phyloP scores from a whole-genome alignment of 2,888 invertebrate genomes.

The Hylaea fasciaria region DNA sequence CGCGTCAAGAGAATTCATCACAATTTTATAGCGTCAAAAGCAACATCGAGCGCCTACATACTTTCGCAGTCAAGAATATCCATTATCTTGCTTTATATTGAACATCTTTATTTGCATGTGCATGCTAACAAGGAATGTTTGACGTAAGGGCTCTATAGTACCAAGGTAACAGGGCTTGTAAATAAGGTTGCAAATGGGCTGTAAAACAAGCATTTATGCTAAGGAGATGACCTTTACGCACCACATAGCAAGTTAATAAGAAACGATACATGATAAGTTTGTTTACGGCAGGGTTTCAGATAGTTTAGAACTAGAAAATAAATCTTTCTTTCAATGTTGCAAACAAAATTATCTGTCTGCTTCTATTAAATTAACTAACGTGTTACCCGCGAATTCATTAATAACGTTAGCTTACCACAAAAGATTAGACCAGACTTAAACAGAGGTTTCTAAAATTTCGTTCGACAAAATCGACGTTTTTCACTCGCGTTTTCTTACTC shows the following conservation, averaged over 20 bases:
- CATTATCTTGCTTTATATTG: slow-evolving; percentile 45
- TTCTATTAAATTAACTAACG: no score
- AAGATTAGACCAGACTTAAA: no score
- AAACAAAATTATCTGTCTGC: no score
- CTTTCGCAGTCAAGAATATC: background rate
- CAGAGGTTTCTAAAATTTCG: no score
- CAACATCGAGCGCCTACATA: background rate
- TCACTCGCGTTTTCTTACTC: no score
- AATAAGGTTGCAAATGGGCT: slow-evolving; percentile 10
- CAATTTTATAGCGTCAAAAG: slow-evolving; percentile 3
- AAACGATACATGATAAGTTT: background rate
- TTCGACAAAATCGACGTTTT: no score
- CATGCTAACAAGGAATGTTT: slow-evolving; percentile 54
- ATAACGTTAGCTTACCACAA: no score
- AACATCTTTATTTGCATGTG: slow-evolving; percentile 59
- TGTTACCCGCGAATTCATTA: no score
- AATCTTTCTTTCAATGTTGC: no score
- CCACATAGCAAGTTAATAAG: background rate
- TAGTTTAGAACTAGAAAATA: no score
- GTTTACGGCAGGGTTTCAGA: no score
- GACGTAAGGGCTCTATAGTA: slow-evolving; percentile 44
- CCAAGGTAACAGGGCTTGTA: slow-evolving; percentile 16
- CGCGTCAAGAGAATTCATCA: background rate
- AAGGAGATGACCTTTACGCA: slow-evolving; percentile 6
- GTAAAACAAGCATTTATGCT: slow-evolving; percentile 18